Percentiles rank a stretch among this genome's conserved stretches.
These are phyloP conservation scores for Mareca strepera DNA, from an alignment of 2,797 vertebrate genomes.

Conservation along the genomic window DNA sequence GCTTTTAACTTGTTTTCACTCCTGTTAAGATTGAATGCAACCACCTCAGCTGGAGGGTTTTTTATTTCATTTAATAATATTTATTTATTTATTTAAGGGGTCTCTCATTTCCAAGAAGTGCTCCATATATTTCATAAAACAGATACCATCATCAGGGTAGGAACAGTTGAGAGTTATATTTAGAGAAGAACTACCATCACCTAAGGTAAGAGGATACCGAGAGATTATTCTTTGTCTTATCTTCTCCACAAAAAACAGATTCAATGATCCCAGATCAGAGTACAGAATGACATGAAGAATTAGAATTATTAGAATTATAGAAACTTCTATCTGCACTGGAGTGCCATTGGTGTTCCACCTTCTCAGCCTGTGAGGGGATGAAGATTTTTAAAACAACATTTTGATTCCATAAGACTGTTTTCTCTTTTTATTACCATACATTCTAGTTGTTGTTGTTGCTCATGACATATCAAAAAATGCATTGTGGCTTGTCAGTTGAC, in stretches of 20 bases:
- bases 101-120: neutral
- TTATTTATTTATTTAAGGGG: neutral
- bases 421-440: neutral
- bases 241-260: neutral
- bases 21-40: neutral
- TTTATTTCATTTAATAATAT: neutral
- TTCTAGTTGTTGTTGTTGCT: neutral
- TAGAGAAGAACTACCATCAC: neutral
- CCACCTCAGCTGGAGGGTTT: neutral
- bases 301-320: neutral
- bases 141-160: neutral
- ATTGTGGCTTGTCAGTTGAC: neutral
- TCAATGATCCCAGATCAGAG: neutral
- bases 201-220: neutral
- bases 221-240: neutral
- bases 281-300: neutral
- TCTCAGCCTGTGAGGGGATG: neutral
- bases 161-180: neutral
- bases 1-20: neutral
- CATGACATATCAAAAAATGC: neutral
- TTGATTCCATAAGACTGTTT: neutral
- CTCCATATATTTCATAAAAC: neutral
- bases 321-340: neutral
- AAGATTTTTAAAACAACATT: neutral
- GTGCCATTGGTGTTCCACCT: neutral